Percentiles rank a stretch among this genome's conserved stretches.
These are phyloP conservation scores for Clinocottus analis DNA, from an alignment of 2,113 vertebrate species.

Conservation along the genomic window DNA sequence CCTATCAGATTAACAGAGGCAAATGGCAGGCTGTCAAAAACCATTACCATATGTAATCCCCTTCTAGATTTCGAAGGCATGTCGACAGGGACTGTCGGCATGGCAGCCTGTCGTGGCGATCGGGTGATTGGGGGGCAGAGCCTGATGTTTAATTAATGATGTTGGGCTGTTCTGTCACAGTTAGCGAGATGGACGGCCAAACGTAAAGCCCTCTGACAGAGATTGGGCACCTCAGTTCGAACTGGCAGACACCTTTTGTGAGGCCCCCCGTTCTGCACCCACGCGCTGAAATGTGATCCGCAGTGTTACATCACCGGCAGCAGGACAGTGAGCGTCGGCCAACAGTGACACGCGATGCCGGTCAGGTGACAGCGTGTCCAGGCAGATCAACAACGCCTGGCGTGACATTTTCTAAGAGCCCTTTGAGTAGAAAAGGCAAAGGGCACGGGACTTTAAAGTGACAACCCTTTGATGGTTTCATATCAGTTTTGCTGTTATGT, in stretches of 20 bases:
- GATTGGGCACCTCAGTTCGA: constrained; percentile 85
- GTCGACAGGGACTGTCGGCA: constrained; percentile 73
- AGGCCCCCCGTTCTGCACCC: constrained; percentile 54
- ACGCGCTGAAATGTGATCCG: constrained; percentile 81
- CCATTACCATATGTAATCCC: constrained; percentile 78
- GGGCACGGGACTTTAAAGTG: constrained; percentile 1
- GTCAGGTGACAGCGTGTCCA: constrained; percentile 62
- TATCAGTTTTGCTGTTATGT: neutral
- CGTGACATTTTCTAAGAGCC: constrained; percentile 48
- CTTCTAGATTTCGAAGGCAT: constrained; percentile 71
- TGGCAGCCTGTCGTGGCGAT: constrained; percentile 65
- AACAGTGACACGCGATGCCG: constrained; percentile 51
- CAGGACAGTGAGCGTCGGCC: constrained; percentile 16
- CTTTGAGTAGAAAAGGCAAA: constrained; percentile 38
- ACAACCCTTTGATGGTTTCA: constrained; percentile 17
- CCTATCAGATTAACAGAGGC: constrained; percentile 79
- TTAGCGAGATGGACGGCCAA: constrained; percentile 91
- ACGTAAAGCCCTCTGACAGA: constrained; percentile 87
- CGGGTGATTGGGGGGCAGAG: constrained; percentile 58
- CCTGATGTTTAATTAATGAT: constrained; percentile 94
- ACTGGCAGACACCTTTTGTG: constrained; percentile 83
- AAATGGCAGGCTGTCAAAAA: constrained; percentile 80
- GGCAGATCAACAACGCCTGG: constrained; percentile 37
- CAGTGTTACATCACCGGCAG: constrained; percentile 37
- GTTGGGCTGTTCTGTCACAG: constrained; percentile 92